Evolutionary conservation across 2,888 invertebrate species (phyloP), one percentile per base, ranked within the genome.

Genomic region (Odontothrips loti): DNA sequence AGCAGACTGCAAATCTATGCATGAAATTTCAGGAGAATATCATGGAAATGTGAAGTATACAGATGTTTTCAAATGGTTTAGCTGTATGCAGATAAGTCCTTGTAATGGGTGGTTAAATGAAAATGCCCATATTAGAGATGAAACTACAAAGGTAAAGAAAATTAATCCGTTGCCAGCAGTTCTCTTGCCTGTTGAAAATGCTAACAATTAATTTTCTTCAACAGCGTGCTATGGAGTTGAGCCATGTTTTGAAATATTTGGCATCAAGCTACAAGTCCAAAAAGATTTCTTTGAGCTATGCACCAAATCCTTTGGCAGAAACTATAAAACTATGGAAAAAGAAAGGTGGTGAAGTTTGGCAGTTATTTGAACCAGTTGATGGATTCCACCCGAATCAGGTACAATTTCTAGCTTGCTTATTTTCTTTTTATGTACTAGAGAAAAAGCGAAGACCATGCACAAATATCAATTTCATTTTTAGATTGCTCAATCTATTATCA

Each of bases 81-180:
- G 87, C 81, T 89, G 89, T 83, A 86, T 89, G 85, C 86, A 88
- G 85, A 88, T 89, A 82, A 86, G 86, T 15, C 89, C 89, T 6
- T 89, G 89, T 83, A 85, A 84, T 75, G 89, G 89, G 0, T 89
- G 89, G 89, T 86, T 89, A 86, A 89, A 87, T 81, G 84, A 86
- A 8, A 88, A 89, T 84, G 86, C 83, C 80, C 87, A 87, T 3
- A 83, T 88, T 3, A 84, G 89, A 82, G 85, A 87, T 80, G 83
- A 87, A 34, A 88, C 88, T 6, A 85, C 87, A 63, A 81, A 85
- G 84, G 86, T 86, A 82, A 75, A 23, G n/a, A 20, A 8, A 58
- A 20, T 51, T 4, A 51, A 2, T 17, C 34, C 34, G 2, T 43
- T 6, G 34, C 34, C 3, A 43, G 6, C 34, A 43, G 34, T 43